Base-by-base conservation (phyloP, 2,113 vertebrate genomes). In the Monopterus albus region DNA sequence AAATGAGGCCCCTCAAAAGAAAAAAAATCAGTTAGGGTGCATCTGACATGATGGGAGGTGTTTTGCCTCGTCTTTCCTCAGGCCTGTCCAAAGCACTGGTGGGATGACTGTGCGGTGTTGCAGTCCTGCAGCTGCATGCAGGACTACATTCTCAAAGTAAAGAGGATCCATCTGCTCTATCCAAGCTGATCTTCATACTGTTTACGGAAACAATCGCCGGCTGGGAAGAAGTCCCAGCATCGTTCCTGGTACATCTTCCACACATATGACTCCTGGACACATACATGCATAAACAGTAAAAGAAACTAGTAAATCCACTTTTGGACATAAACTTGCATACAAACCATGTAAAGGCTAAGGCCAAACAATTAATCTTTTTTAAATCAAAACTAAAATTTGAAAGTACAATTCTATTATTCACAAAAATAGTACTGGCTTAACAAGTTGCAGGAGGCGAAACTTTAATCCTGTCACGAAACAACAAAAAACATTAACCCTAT, bases 221-320 rank as follows among this genome's bases (percentile, higher is more conserved):
- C 98, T 14, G 98, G 97, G 89, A 99, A 99, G 69, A 99, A 99
- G 76, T 99, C 98, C 98, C 97, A 99, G 6, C 95, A 96, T 83
- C 98, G 93, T 89, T 98, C 96, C 89, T 99, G 98, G 85, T 99
- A 99, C 98, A 98, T 99, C 92, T 98, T 99, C 98, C 98, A 99
- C 66, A 99, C 98, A 7, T 97, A 99, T 0, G 98, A 99, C 87
- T 99, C 97, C 97, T 99, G 87, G 26, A 92, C 15, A 36, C 21
- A 55, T 26, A 86, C 46, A 63, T 12, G n/a, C 31, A 36, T 1
- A 31, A 7, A 31, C 29, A n/a, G n/a, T n/a, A n/a, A n/a, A n/a
- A n/a, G n/a, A n/a, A n/a, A n/a, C n/a, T n/a, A n/a, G n/a, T n/a
- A n/a, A n/a, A n/a, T n/a, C n/a, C n/a, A n/a, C n/a, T n/a, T n/a